A percentile compares a stretch with the other conserved stretches of the same genome.
Evolutionary conservation across 2,888 invertebrate genomes (phyloP).

Genomic region (Drosophila vallismaia): DNA sequence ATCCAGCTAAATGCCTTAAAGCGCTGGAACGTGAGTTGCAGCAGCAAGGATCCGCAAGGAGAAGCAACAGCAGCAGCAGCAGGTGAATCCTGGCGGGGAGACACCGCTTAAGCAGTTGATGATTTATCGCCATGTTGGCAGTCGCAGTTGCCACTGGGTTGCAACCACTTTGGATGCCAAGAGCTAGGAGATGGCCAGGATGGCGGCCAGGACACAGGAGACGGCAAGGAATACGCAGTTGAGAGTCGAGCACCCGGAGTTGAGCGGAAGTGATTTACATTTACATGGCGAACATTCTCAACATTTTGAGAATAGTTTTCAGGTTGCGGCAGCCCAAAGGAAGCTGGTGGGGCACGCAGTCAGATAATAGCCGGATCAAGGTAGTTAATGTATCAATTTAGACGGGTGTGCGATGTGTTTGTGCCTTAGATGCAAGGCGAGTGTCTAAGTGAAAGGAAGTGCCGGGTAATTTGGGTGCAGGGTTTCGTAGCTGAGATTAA

Average conservation of each 20-base stretch:
- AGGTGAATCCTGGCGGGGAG: conserved; percentile 32
- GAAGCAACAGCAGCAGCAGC: conserved; percentile 29
- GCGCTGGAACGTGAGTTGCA: conserved; percentile 69
- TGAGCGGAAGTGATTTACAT: conserved; percentile 75
- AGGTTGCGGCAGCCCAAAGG: conserved; percentile 22
- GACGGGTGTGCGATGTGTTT: conserved; percentile 32
- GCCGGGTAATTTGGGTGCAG: conserved; percentile 43
- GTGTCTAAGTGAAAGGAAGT: conserved; percentile 51
- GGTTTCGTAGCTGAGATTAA: conserved; percentile 24
- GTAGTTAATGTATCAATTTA: conserved; percentile 77
- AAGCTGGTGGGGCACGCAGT: conserved; percentile 37
- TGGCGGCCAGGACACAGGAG: not conserved
- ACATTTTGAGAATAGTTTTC: conserved; percentile 74
- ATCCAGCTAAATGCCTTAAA: conserved; percentile 76
- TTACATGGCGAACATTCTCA: conserved; percentile 70
- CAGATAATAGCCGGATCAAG: conserved; percentile 76
- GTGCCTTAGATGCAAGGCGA: conserved; percentile 17
- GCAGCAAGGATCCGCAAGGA: conserved; percentile 11
- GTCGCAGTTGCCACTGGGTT: conserved; percentile 42
- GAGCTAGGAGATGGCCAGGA: conserved; percentile 1
- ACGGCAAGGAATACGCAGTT: not conserved
- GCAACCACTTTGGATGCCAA: conserved; percentile 37
- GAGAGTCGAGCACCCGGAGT: conserved; percentile 15
- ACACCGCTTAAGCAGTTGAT: conserved; percentile 76
- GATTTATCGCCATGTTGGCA: conserved; percentile 71